A percentile compares a stretch with the other conserved stretches of the same genome.
phyloP scores from a whole-genome alignment of 2,797 vertebrate species.

The Ctenopoma multispine region DNA sequence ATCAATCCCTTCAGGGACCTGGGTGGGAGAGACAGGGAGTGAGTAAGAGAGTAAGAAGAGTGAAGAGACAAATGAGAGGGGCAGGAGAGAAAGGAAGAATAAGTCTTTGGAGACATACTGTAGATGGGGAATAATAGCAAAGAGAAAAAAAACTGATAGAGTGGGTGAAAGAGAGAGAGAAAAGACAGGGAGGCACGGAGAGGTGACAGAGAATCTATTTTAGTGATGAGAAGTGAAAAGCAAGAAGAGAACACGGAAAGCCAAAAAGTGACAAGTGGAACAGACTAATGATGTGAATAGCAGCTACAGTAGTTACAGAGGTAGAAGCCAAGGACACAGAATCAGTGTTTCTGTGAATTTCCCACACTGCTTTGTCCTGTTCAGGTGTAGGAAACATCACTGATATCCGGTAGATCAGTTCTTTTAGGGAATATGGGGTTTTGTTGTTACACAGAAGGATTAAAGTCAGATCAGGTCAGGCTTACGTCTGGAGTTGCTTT shows the following conservation, averaged over 20 bases:
- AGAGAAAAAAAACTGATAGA: constrained; percentile 15
- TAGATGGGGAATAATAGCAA: constrained; percentile 7
- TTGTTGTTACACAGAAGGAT: background rate
- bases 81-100: background rate
- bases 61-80: background rate
- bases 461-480: background rate
- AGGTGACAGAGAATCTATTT: constrained; percentile 33
- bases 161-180: background rate
- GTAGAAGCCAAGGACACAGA: constrained; percentile 10
- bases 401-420: background rate
- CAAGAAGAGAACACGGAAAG: constrained; percentile 12
- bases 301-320: constrained; percentile 16
- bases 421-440: constrained; percentile 8
- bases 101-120: constrained; percentile 8
- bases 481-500: no score
- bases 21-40: background rate
- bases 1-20: background rate
- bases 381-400: constrained; percentile 14
- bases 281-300: constrained; percentile 54
- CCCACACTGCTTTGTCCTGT: background rate
- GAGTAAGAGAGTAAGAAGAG: constrained; percentile 1
- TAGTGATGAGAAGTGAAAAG: constrained; percentile 22
- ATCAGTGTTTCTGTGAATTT: no score
- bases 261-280: constrained; percentile 32
- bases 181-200: constrained; percentile 6